Base-by-base conservation (phyloP, 2,888 invertebrate species). In the Morpho helenor region DNA sequence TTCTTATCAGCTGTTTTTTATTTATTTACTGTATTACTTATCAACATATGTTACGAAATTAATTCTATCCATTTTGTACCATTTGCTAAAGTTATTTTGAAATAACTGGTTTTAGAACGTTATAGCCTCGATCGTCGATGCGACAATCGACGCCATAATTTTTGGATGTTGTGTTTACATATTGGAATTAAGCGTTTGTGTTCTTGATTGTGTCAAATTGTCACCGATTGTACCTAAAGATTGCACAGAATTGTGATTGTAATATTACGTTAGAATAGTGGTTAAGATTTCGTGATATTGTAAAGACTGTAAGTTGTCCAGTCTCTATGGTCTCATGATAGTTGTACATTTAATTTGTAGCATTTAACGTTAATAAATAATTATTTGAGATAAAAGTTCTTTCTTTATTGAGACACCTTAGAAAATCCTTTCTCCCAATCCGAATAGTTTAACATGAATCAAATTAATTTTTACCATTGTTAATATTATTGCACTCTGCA, bases 1-100 rank as follows among this genome's bases (percentile, higher is more conserved):
- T 64, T 67, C 68, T 7, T 59, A 78, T 85, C 86, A 83, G 81
- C 84, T 84, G 84, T 88, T 87, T 88, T 80, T 75, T 66, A 70
- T 65, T 66, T 57, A 23, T 61, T 60, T 52, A 58, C 62, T 63
- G 23, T 52, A 31, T 49, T 49, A 55, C 31, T 1, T 31, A 31
- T 31, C 2, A 45, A 53, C 40, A 46, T n/a, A 10, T 41, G 43
- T 43, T 42, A n/a, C 39, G 40, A 52, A 52, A 46, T 10, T 44
- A 39, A 45, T 45, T 16, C 16, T 16, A 41, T 23, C 22, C 40
- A 10, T 45, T 60, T 51, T 56, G 50, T 44, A 53, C 54, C 31
- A 52, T 40, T 52, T 57, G 41, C 53, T 47, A 42, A 44, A 42
- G 43, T 52, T 9, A 31, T 31, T 48, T 56, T 56, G 39, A 44